These are phyloP conservation scores for Penaeus vannamei DNA, from an alignment of 1,140 invertebrate species.

Conservation along the genomic window DNA sequence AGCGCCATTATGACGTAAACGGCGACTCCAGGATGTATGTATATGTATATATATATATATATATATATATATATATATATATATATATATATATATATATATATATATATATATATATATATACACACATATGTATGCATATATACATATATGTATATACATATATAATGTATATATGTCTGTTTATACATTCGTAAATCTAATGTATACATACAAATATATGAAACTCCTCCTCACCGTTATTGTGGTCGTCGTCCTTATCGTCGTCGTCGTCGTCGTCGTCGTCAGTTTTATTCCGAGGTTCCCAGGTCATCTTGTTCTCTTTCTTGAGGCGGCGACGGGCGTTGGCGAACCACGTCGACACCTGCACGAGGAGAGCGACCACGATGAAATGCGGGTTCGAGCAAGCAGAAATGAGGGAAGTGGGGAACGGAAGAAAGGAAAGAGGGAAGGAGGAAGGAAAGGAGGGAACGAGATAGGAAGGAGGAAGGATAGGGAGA, in stretches of 20 bases:
- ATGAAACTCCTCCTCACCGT: conserved; percentile 43
- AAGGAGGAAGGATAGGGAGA: too few species aligned
- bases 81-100: conserved; percentile 26
- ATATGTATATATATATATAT: conserved; percentile 36
- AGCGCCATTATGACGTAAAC: too few species aligned
- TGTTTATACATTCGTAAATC: background rate
- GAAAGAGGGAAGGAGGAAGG: too few species aligned
- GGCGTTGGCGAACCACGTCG: conserved; percentile 82
- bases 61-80: background rate
- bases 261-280: conserved; percentile 75
- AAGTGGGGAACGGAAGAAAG: too few species aligned
- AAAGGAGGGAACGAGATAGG: too few species aligned
- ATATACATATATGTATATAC: conserved; percentile 19
- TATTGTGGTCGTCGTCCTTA: conserved; percentile 57
- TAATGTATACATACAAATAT: background rate
- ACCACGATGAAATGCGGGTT: background rate
- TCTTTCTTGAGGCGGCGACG: conserved; percentile 79
- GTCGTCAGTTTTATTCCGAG: conserved; percentile 74
- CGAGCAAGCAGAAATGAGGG: background rate
- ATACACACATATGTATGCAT: conserved; percentile 43
- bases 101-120: conserved; percentile 26
- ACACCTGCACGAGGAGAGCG: conserved; percentile 71
- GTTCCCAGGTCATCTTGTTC: conserved; percentile 81
- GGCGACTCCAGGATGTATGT: background rate
- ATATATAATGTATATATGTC: conserved; percentile 5